Evolutionary conservation across 37 sponge, comb jelly and placozoan species (phyloP).

Genomic region (Spongilla lacustris): DNA sequence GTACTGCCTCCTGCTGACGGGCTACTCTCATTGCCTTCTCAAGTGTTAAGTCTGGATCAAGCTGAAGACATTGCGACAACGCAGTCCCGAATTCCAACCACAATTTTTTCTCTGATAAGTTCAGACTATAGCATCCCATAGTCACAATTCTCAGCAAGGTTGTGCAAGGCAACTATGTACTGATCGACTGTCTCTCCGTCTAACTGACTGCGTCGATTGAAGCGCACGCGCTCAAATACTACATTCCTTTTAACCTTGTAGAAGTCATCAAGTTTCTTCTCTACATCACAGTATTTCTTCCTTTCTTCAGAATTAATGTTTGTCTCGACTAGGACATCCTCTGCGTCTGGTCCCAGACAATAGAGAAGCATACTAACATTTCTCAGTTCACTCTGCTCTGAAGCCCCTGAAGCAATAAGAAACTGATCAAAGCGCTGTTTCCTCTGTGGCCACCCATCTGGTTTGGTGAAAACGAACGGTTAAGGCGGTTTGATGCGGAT

Average conservation of each 20-base stretch:
- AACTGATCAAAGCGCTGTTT: conserved; percentile 19
- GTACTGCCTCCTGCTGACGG: conserved; percentile 11
- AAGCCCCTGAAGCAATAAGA: neutral
- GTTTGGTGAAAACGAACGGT: conserved; percentile 7
- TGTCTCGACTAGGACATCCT: neutral
- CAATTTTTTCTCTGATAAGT: conserved; percentile 8
- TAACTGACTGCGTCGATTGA: neutral
- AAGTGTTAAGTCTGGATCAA: conserved; percentile 7
- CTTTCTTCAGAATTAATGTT: conserved; percentile 1
- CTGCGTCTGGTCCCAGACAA: conserved; percentile 16
- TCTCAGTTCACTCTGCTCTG: neutral
- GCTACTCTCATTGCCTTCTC: conserved; percentile 9
- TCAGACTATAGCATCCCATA: conserved; percentile 13
- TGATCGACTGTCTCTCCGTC: conserved; percentile 12
- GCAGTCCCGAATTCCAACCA: conserved; percentile 6
- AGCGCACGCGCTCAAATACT: neutral
- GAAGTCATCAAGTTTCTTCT: conserved; percentile 4
- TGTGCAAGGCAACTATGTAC: conserved; percentile 16
- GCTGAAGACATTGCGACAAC: conserved; percentile 19
- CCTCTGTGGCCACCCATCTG: conserved; percentile 3
- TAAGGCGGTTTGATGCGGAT: neutral
- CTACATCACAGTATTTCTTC: conserved; percentile 16
- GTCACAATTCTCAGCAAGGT: conserved; percentile 14
- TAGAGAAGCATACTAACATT: neutral
- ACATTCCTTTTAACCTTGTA: neutral